Conservation (phyloP, 2,797 vertebrate genomes). For the Crax fasciolata region DNA sequence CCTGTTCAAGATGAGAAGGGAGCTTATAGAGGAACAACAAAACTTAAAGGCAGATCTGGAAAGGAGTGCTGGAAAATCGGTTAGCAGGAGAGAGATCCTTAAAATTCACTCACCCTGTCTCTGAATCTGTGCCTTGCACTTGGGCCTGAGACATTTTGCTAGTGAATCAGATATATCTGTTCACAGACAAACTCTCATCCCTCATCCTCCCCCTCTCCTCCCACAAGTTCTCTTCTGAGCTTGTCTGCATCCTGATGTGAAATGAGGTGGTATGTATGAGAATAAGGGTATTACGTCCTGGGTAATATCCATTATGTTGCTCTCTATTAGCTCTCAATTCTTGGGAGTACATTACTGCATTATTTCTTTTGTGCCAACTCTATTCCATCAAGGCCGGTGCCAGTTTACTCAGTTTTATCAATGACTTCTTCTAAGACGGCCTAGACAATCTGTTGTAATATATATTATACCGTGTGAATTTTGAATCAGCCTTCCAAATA, state of each 20-base stretch:
- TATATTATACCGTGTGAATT: constrained; percentile 20
- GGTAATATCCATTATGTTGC: constrained; percentile 54
- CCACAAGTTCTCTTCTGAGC: constrained; percentile 10
- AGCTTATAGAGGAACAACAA: background rate
- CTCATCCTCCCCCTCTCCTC: background rate
- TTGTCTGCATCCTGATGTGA: constrained; percentile 31
- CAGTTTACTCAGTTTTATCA: constrained; percentile 49
- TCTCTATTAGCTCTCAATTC: constrained; percentile 61
- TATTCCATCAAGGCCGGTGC: constrained; percentile 47
- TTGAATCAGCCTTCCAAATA: constrained; percentile 40
- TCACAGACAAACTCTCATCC: rapidly evolving
- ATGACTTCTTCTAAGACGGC: background rate
- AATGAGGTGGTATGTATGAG: constrained; percentile 42
- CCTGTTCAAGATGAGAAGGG: background rate
- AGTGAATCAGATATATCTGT: background rate
- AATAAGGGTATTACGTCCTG: constrained; percentile 43
- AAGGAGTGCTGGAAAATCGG: background rate
- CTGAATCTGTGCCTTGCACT: background rate
- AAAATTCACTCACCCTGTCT: background rate
- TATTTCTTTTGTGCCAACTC: constrained; percentile 47
- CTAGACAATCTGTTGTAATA: constrained; percentile 41
- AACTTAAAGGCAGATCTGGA: background rate
- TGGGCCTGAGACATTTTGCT: background rate
- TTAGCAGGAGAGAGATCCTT: background rate
- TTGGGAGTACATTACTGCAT: constrained; percentile 42